These are phyloP conservation scores for Rhaphigaster nebulosa DNA, from an alignment of 2,888 invertebrate species.

Conservation along the genomic window DNA sequence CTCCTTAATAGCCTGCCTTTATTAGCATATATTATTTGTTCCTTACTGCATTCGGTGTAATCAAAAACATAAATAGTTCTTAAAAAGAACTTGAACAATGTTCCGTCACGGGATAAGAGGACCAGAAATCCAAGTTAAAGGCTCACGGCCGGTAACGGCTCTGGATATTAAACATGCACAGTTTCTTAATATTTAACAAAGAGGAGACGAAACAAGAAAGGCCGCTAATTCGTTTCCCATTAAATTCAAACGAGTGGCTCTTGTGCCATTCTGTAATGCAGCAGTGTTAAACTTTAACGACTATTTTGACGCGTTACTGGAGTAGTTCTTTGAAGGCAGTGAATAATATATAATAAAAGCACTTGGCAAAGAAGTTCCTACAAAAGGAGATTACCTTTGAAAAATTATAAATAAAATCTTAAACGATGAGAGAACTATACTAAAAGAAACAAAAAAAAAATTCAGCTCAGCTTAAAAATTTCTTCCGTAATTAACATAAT, in stretches of 20 bases:
- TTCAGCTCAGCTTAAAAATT: neutral
- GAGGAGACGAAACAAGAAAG: neutral
- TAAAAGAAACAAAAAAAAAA: neutral
- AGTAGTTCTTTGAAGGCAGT: neutral
- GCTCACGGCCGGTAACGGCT: neutral
- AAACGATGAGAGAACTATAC: neutral
- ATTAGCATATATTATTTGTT: too few relatives aligned
- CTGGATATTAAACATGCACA: neutral
- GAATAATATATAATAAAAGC: neutral
- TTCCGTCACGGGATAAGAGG: neutral
- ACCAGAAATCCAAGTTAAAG: neutral
- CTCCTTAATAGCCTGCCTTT: too few relatives aligned
- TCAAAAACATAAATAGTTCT: neutral
- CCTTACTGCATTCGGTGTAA: neutral
- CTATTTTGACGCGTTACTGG: constrained; percentile 12
- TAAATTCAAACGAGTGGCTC: neutral
- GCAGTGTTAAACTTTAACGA: neutral
- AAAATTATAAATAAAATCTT: neutral
- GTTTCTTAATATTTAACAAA: neutral
- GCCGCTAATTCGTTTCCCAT: neutral
- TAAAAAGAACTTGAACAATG: neutral
- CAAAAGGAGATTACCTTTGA: neutral
- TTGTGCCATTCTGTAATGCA: constrained; percentile 8
- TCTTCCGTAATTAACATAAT: neutral
- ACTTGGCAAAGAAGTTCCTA: neutral